Conservation (phyloP, 35 echinoderm and acorn worm genomes). For the Ptychodera flava region DNA sequence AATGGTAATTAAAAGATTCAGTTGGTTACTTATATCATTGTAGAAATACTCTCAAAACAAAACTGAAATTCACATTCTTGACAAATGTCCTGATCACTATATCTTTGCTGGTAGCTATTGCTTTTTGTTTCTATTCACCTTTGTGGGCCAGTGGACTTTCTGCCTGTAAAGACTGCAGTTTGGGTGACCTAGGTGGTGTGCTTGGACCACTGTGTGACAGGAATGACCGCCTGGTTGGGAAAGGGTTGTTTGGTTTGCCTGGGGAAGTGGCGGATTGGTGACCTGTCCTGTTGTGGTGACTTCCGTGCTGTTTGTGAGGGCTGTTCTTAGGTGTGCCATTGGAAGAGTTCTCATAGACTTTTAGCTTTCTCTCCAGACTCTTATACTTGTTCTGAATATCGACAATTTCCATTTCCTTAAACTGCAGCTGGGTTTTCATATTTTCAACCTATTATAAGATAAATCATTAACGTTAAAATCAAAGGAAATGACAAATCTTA, state of each 20-base stretch:
- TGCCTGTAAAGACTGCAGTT: background rate
- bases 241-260: slow-evolving; percentile 9
- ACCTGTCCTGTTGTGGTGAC: background rate
- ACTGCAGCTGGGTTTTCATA: slow-evolving; percentile 85
- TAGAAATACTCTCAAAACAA: no score
- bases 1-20: no score
- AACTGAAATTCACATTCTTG: no score
- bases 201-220: slow-evolving; percentile 45
- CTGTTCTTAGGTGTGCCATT: slow-evolving; percentile 32
- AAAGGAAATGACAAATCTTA: no score
- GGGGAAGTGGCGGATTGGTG: slow-evolving; percentile 5
- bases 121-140: no score
- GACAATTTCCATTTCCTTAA: slow-evolving; percentile 75
- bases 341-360: background rate
- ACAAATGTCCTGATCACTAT: no score
- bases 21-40: no score
- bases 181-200: slow-evolving; percentile 11
- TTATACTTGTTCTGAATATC: slow-evolving; percentile 67
- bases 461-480: no score
- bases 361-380: slow-evolving; percentile 32
- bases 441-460: slow-evolving; percentile 47
- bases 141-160: no score
- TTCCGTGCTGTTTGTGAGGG: slow-evolving; percentile 8
- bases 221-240: slow-evolving; percentile 70
- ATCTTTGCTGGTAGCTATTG: no score